Evolutionary conservation across 2,888 invertebrate genomes (phyloP).

Genomic region (Syritta pipiens): DNA sequence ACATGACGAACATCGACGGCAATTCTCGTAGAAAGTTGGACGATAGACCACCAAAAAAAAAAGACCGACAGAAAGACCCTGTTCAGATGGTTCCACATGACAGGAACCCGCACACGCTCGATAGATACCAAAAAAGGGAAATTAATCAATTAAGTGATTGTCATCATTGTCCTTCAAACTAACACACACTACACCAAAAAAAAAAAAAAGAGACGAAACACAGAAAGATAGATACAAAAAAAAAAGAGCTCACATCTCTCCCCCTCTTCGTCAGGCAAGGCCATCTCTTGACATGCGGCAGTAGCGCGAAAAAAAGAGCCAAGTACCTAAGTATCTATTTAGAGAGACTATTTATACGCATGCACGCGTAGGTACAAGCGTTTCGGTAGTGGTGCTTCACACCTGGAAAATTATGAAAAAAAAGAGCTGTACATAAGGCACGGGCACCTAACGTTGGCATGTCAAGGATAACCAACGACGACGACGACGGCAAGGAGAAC

Average conservation of each 20-base stretch:
- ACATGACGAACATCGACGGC: no score
- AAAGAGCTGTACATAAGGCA: not conserved
- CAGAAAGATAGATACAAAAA: no score
- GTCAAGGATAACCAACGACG: constrained; percentile 25
- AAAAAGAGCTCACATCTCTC: no score
- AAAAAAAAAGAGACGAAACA: constrained; percentile 23
- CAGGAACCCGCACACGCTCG: not conserved
- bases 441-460: not conserved
- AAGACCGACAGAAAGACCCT: no score
- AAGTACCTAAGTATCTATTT: constrained; percentile 30
- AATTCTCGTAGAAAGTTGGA: no score
- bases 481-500: not conserved
- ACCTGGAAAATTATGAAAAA: constrained; percentile 42
- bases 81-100: constrained; percentile 34
- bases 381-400: constrained; percentile 7
- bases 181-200: constrained; percentile 12
- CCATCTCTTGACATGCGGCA: constrained; percentile 56
- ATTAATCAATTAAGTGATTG: constrained; percentile 61
- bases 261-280: constrained; percentile 40
- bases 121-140: constrained; percentile 30
- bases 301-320: constrained; percentile 21
- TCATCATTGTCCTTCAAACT: constrained; percentile 60
- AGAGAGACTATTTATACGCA: constrained; percentile 46
- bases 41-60: no score
- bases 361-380: constrained; percentile 14